Conservation (phyloP, 2,113 vertebrate genomes). For the Rhea pennata region DNA sequence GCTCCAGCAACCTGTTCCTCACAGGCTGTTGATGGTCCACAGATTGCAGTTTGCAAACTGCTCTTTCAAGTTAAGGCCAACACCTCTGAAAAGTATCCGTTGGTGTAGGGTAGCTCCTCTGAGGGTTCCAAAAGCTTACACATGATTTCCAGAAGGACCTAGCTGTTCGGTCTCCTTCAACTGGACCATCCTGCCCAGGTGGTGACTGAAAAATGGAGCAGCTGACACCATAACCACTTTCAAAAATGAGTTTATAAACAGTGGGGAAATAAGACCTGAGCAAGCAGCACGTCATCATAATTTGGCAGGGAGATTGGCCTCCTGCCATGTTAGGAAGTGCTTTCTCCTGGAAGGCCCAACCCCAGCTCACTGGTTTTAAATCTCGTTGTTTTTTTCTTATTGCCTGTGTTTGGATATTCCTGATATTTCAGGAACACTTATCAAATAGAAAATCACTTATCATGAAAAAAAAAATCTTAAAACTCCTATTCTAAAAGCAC, state of each 20-base stretch:
- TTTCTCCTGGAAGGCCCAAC: neutral
- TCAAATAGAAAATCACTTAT: neutral
- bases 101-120: neutral
- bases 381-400: neutral
- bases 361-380: neutral
- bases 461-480: neutral
- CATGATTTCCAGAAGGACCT: neutral
- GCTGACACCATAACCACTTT: neutral
- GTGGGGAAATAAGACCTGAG: rapidly evolving
- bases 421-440: neutral
- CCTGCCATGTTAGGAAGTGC: rapidly evolving
- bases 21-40: neutral
- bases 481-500: neutral
- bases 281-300: neutral
- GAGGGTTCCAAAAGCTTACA: neutral
- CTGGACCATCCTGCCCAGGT: neutral
- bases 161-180: neutral
- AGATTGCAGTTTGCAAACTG: rapidly evolving
- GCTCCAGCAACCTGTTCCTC: neutral
- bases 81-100: neutral
- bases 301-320: rapidly evolving
- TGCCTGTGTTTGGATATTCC: neutral
- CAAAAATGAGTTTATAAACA: neutral
- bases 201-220: neutral
- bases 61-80: neutral